Percentiles rank a stretch among this genome's conserved stretches.
Conservation (phyloP, 2,113 vertebrate species). For the Erythrocercus mccallii region DNA sequence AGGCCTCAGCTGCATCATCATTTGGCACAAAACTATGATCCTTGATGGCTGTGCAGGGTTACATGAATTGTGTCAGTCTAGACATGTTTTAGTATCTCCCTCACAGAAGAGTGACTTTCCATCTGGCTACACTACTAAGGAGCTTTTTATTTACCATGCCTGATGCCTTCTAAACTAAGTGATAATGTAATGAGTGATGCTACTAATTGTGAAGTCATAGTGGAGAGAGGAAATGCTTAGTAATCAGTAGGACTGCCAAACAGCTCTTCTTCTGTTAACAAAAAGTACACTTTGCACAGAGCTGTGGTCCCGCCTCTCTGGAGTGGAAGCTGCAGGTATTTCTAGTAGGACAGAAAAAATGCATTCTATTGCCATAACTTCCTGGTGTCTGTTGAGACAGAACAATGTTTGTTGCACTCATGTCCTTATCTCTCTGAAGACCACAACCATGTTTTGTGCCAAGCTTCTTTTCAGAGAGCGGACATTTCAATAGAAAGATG, state of each 20-base stretch:
- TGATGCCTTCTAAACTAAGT: not conserved
- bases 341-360: not conserved
- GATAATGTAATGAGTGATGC: not conserved
- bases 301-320: not conserved
- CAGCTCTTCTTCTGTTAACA: not conserved
- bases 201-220: not conserved
- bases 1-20: not conserved
- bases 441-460: accelerated
- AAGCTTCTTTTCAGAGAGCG: not conserved
- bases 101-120: not conserved
- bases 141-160: not conserved
- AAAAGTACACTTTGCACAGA: not conserved
- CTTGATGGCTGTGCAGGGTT: not conserved
- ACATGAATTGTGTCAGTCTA: not conserved
- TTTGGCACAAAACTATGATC: not conserved
- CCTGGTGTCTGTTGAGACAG: not conserved
- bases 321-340: not conserved
- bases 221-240: not conserved
- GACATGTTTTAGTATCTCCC: not conserved
- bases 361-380: not conserved
- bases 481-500: not conserved
- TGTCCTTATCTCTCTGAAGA: not conserved
- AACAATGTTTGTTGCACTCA: not conserved
- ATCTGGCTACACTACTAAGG: not conserved
- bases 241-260: not conserved